These are phyloP conservation scores for Drosophila prosaltans DNA, from an alignment of 1,140 invertebrate genomes.

Conservation along the genomic window DNA sequence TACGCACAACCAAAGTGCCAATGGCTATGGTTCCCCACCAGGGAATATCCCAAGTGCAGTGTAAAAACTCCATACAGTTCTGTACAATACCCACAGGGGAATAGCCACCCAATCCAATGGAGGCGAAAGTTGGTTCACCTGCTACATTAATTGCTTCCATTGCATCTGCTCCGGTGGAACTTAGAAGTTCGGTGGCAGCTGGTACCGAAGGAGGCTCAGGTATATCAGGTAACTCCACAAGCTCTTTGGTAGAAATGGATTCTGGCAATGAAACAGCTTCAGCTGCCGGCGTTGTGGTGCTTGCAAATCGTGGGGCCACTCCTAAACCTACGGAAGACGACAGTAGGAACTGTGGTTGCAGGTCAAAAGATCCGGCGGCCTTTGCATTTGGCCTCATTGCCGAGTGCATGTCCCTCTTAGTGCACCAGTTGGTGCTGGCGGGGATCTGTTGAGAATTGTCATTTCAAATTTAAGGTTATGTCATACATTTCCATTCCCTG, in stretches of 20 bases:
- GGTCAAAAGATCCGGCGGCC: not conserved
- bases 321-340: not conserved
- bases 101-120: slow-evolving; percentile 91
- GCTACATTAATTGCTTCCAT: slow-evolving; percentile 84
- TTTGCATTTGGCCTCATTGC: not conserved
- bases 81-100: slow-evolving; percentile 92
- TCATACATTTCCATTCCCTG: slow-evolving; percentile 30
- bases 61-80: slow-evolving; percentile 91
- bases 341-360: slow-evolving; percentile 5
- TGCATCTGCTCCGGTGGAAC: slow-evolving; percentile 67
- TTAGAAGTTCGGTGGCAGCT: slow-evolving; percentile 75
- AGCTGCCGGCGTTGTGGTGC: slow-evolving; percentile 18
- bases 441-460: not conserved
- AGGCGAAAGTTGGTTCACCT: slow-evolving; percentile 91
- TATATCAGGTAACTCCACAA: slow-evolving; percentile 83
- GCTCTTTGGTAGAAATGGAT: slow-evolving; percentile 43
- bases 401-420: slow-evolving; percentile 32
- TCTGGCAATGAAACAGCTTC: slow-evolving; percentile 29
- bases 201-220: slow-evolving; percentile 84
- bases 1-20: slow-evolving; percentile 90
- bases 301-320: slow-evolving; percentile 50
- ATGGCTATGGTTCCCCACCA: slow-evolving; percentile 95
- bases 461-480: slow-evolving; percentile 47
- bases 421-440: not conserved
- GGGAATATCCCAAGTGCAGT: slow-evolving; percentile 89